Evolutionary conservation across 2,797 vertebrate genomes (phyloP).

Genomic region (Lepilemur septentrionalis): DNA sequence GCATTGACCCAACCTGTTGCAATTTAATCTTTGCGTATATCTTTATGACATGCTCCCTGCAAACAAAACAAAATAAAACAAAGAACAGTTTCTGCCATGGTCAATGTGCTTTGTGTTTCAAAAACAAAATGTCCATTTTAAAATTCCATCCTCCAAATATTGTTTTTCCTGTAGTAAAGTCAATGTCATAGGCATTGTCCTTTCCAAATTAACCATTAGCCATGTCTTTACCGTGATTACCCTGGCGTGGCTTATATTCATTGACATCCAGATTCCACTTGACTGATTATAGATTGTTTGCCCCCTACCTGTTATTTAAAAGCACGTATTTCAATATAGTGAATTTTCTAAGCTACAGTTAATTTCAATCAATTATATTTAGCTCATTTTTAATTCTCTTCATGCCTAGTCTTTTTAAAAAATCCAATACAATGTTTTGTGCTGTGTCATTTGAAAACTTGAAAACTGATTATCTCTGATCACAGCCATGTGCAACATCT

Average conservation of each 20-base stretch:
- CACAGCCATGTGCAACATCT: background rate
- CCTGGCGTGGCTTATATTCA: conserved; percentile 62
- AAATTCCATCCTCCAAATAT: background rate
- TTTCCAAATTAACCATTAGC: background rate
- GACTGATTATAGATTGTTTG: conserved; percentile 57
- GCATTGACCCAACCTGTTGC: background rate
- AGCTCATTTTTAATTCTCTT: conserved; percentile 62
- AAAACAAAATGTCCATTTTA: background rate
- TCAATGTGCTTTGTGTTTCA: background rate
- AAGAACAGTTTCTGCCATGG: background rate
- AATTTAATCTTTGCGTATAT: conserved; percentile 26
- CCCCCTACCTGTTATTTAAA: conserved; percentile 64
- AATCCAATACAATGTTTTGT: conserved; percentile 42
- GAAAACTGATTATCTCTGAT: conserved; percentile 12
- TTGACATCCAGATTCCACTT: conserved; percentile 57
- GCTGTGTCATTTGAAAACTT: conserved; percentile 69
- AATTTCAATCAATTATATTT: conserved; percentile 63
- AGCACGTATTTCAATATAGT: conserved; percentile 55
- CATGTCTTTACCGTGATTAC: background rate
- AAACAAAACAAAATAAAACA: background rate
- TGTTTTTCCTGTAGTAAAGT: background rate
- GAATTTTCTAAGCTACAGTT: conserved; percentile 42
- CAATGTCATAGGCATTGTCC: background rate
- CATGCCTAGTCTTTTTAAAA: conserved; percentile 45
- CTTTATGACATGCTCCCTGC: background rate